These are phyloP conservation scores for Hippocampus barbouri DNA, from an alignment of 2,113 vertebrate genomes.

Conservation along the genomic window DNA sequence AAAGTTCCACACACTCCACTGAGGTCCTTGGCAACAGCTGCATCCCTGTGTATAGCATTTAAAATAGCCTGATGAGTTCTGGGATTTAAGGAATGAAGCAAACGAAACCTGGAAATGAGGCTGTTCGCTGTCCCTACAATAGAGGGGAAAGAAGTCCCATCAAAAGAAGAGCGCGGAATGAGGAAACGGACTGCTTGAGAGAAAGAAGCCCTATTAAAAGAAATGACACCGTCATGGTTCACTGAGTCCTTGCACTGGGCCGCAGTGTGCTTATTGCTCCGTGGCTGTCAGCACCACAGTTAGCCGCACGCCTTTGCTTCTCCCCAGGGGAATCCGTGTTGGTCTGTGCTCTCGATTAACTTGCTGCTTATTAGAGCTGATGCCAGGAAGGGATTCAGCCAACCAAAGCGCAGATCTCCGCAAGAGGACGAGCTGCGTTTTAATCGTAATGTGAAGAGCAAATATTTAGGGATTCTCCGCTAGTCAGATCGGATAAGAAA, in stretches of 20 bases:
- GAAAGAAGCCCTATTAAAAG: slow-evolving; percentile 70
- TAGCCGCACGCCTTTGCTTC: slow-evolving; percentile 56
- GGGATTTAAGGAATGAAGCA: slow-evolving; percentile 41
- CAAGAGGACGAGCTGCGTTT: slow-evolving; percentile 27
- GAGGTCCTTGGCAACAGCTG: slow-evolving; percentile 61
- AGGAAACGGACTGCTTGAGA: slow-evolving; percentile 33
- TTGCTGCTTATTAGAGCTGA: slow-evolving; percentile 66
- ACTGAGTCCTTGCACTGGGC: slow-evolving; percentile 53
- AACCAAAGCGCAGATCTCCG: slow-evolving; percentile 42
- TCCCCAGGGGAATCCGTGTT: slow-evolving; percentile 59
- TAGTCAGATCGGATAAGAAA: slow-evolving; percentile 29
- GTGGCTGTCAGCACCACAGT: slow-evolving; percentile 65
- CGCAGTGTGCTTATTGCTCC: slow-evolving; percentile 67
- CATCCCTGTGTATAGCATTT: slow-evolving; percentile 60
- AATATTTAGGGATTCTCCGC: slow-evolving; percentile 33
- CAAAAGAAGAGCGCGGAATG: slow-evolving; percentile 15
- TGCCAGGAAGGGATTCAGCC: slow-evolving; percentile 48
- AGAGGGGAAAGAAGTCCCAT: slow-evolving; percentile 17
- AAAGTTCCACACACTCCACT: slow-evolving; percentile 63
- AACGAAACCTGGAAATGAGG: slow-evolving; percentile 10
- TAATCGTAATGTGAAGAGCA: slow-evolving; percentile 43
- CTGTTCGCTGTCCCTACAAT: slow-evolving; percentile 22
- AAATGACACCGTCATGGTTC: slow-evolving; percentile 69
- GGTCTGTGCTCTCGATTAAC: slow-evolving; percentile 67
- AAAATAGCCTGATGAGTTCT: slow-evolving; percentile 49